These are phyloP conservation scores for Zapus hudsonius DNA, from an alignment of 2,113 vertebrate species.

Conservation along the genomic window DNA sequence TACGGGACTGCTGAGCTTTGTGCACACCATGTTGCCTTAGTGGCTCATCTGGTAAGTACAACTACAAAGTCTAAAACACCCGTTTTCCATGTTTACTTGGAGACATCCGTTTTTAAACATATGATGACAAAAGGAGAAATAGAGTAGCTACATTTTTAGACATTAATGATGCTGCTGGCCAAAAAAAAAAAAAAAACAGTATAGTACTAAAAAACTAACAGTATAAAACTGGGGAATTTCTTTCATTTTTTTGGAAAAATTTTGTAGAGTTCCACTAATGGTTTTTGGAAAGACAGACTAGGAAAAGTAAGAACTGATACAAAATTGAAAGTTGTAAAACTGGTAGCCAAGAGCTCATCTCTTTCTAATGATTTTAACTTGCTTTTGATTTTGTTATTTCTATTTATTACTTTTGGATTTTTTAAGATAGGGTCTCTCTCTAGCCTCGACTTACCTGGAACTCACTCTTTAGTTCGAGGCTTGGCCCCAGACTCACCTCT, in stretches of 20 bases:
- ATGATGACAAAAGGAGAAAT: no score
- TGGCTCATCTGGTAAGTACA: conserved; percentile 92
- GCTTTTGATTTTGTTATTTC: neutral
- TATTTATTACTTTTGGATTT: neutral
- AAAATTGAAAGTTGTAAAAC: neutral
- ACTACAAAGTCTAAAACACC: neutral
- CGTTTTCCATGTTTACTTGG: neutral
- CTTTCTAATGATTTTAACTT: neutral
- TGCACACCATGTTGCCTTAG: conserved; percentile 90
- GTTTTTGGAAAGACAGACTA: neutral
- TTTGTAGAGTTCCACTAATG: neutral
- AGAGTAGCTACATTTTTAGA: no score
- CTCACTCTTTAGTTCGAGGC: no score
- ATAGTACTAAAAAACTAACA: neutral
- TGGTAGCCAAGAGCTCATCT: neutral
- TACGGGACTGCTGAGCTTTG: conserved; percentile 95
- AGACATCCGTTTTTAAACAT: no score
- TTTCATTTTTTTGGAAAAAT: neutral
- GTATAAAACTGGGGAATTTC: neutral
- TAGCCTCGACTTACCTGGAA: no score
- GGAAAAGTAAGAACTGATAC: neutral
- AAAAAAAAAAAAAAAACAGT: no score
- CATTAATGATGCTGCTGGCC: no score
- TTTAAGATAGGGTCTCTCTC: neutral
- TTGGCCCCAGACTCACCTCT: no score